Evolutionary conservation across 2,113 vertebrate genomes (phyloP), one percentile per base, ranked within the genome.

Genomic region (Lipophrys pholis): DNA sequence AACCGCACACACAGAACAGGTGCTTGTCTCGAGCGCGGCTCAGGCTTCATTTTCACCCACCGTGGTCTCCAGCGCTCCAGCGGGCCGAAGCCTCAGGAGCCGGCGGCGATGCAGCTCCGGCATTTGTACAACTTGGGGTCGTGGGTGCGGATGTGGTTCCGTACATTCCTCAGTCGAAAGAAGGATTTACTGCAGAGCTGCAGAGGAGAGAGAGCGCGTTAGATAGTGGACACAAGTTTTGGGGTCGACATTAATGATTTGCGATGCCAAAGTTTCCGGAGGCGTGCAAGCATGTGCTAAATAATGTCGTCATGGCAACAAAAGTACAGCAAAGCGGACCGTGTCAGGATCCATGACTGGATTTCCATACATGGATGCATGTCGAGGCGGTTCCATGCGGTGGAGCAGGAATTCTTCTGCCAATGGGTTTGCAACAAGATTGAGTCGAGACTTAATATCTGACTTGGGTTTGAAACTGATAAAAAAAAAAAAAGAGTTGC

Each of bases 181-280:
- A 94, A 95, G 2, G 89, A 92, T 88, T 95, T 95, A 45, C 93
- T 93, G 89, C 94, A 95, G 87, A 95, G 90, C 94, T 95, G 35
- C 56, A 63, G 35, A 15, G 59, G 14, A 68, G 7, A 70, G 10
- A 6, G 38, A 41, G 12, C 9, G 48, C 74, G 6, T 74, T 6
- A 1, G 0, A n/a, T n/a, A n/a, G n/a, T n/a, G n/a, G n/a, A n/a
- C 14, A 43, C 8, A 41, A 21, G 39, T 51, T 7, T 9, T 17
- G 14, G 15, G 14, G 15, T 6, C 36, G 30, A 21, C 6, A 16
- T 0, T 5, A 3, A 54, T 4, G 16, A 9, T 8, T 12, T 49
- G 43, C 10, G 8, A 58, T 7, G 16, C 1, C 55, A 38, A 1
- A 10, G 8, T 57, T 38, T 16, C 9, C 9, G n/a, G 41, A 45